phyloP scores from a whole-genome alignment of 2,888 invertebrate genomes.

The Automeris io region DNA sequence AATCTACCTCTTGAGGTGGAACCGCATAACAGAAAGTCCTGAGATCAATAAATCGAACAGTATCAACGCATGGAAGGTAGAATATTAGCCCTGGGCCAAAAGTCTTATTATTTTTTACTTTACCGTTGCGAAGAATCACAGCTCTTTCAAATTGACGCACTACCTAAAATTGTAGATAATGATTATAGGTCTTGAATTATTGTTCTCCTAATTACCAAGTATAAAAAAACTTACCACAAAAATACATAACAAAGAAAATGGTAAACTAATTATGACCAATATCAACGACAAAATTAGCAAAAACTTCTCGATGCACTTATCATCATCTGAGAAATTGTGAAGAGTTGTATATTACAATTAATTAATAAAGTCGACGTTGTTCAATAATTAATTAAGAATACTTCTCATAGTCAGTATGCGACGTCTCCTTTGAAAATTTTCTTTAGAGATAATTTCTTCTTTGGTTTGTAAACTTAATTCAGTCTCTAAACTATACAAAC shows the following conservation, averaged over 20 bases:
- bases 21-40: slow-evolving; percentile 94
- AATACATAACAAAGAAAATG: slow-evolving; percentile 35
- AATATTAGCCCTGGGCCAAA: slow-evolving; percentile 91
- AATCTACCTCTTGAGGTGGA: slow-evolving; percentile 90
- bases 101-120: slow-evolving; percentile 80
- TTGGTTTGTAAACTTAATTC: slow-evolving; percentile 1
- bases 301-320: slow-evolving; percentile 28
- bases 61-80: slow-evolving; percentile 92
- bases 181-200: neutral
- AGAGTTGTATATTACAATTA: neutral
- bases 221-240: slow-evolving; percentile 33
- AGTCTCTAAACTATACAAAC: neutral
- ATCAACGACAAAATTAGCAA: slow-evolving; percentile 31
- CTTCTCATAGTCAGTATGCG: slow-evolving; percentile 5
- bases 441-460: neutral
- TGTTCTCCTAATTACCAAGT: neutral
- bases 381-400: neutral
- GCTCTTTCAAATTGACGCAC: slow-evolving; percentile 89
- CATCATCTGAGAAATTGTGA: slow-evolving; percentile 25
- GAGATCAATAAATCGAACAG: slow-evolving; percentile 89
- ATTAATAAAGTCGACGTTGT: neutral
- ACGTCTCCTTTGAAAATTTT: slow-evolving; percentile 5
- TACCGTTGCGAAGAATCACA: slow-evolving; percentile 89
- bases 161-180: slow-evolving; percentile 52
- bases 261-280: slow-evolving; percentile 32